A percentile compares a stretch with the other conserved stretches of the same genome.
phyloP scores from a whole-genome alignment of 1,140 invertebrate genomes.

The Glossosoma conforme region DNA sequence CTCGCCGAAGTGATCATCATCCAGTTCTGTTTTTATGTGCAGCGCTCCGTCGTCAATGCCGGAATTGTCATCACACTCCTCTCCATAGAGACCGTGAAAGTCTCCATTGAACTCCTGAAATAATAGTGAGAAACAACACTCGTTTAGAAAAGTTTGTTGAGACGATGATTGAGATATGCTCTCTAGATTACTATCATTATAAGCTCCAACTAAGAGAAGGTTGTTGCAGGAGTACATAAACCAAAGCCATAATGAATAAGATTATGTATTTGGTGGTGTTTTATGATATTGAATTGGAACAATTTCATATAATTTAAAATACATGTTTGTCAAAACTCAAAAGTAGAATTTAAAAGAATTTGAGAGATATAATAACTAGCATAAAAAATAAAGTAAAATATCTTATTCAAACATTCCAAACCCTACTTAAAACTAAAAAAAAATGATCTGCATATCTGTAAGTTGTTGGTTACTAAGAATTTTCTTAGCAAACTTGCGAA shows the following conservation, averaged over 20 bases:
- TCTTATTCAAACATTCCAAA: too few species aligned
- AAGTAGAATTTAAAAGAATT: too few species aligned
- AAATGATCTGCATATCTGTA: too few species aligned
- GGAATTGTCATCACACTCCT: not conserved
- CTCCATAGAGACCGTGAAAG: not conserved
- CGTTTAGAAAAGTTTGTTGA: slow-evolving; percentile 8
- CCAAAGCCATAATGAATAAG: not conserved
- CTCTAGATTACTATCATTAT: not conserved
- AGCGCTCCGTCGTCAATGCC: not conserved
- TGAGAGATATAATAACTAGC: too few species aligned
- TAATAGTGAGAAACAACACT: slow-evolving; percentile 1
- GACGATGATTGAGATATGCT: too few species aligned
- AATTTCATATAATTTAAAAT: too few species aligned
- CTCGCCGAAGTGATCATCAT: slow-evolving; percentile 16
- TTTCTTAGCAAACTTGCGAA: too few species aligned
- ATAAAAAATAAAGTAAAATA: too few species aligned
- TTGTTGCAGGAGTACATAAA: not conserved
- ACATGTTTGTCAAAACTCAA: too few species aligned
- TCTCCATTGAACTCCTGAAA: not conserved
- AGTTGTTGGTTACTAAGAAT: too few species aligned
- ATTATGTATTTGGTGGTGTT: not conserved
- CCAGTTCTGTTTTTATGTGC: slow-evolving; percentile 17
- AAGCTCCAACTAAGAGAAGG: not conserved
- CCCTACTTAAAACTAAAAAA: too few species aligned
- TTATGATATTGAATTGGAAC: too few species aligned